phyloP scores from a whole-genome alignment of 2,113 vertebrate species.

The Oryzias curvinotus region DNA sequence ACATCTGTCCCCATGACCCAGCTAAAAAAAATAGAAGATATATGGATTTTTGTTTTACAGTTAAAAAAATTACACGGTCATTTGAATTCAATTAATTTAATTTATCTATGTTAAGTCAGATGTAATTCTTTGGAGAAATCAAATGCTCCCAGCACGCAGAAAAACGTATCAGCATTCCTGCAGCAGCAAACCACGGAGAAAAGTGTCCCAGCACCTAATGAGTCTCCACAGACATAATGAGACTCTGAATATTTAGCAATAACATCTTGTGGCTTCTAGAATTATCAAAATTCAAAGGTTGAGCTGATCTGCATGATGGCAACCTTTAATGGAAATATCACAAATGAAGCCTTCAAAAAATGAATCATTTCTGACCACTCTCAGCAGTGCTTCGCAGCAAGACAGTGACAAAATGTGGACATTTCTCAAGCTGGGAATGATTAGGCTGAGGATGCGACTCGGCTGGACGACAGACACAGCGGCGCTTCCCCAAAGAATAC shows the following conservation, averaged over 20 bases:
- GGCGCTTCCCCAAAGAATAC: constrained; percentile 87
- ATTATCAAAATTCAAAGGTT: constrained; percentile 86
- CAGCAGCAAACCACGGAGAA: constrained; percentile 1
- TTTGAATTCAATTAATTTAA: too few relatives aligned
- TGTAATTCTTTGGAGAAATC: background rate
- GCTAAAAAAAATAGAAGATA: too few relatives aligned
- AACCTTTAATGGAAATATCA: constrained; percentile 89
- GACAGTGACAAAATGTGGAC: constrained; percentile 81
- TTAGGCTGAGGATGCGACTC: constrained; percentile 86
- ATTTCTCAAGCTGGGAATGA: constrained; percentile 90
- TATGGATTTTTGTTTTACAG: too few relatives aligned
- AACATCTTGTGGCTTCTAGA: constrained; percentile 77
- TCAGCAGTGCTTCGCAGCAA: constrained; percentile 85
- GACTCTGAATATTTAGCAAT: constrained; percentile 58
- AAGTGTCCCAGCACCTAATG: constrained; percentile 4
- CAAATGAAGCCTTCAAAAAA: constrained; percentile 91
- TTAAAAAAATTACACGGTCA: too few relatives aligned
- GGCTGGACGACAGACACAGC: constrained; percentile 85
- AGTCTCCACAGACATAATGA: constrained; percentile 16
- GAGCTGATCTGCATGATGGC: constrained; percentile 77
- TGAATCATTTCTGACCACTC: constrained; percentile 89
- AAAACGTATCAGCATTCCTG: constrained; percentile 20
- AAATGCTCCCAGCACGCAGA: constrained; percentile 16
- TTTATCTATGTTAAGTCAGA: background rate
- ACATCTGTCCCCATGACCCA: too few relatives aligned